Base-by-base conservation (phyloP, 2,113 vertebrate species). In the Cyrtonyx montezumae region DNA sequence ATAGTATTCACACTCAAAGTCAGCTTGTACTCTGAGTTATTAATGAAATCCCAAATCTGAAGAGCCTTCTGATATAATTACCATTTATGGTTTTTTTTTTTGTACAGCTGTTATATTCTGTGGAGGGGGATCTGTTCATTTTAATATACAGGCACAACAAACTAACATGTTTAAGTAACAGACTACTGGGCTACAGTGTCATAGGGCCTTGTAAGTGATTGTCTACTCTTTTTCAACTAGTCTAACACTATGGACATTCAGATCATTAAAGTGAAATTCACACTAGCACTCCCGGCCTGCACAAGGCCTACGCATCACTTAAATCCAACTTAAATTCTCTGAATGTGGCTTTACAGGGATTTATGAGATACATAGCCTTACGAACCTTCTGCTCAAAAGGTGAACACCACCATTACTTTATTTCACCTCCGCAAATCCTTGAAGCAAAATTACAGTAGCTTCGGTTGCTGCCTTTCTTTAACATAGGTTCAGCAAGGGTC, bases 21-120 rank as follows among this genome's bases (percentile, higher is more conserved):
- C 56, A 49, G 67, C 58, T 69, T 85, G 55, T 75, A 58, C 34
- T 71, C 40, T 42, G 30, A 65, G 14, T 92, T 85, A 78, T 91
- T 61, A 93, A 88, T 30, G 65, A 86, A 90, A 65, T 75, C 26
- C 9, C 59, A 85, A 93, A 77, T 28, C 32, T 83, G 87, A 80
- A 92, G 48, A 88, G 59, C 30, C 40, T 86, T 79, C 40, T 80
- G 79, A 71, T 92, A 13, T 68, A 90, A 91, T 68, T 75, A 45
- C 76, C 30, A 65, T 80, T 94, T 53, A 86, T 68, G 74, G 37
- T 37, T 37, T 40, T 40, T 48, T 53, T 85, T 70, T 91, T 53
- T 78, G 48, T 51, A 32, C 28, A 68, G 43, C 40, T 65, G n/a
- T 46, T 85, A 51, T 2, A 45, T 45, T 61, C 62, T 71, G 56